Conservation (phyloP, 1,140 invertebrate species). For the Caenorhabditis briggsae region DNA sequence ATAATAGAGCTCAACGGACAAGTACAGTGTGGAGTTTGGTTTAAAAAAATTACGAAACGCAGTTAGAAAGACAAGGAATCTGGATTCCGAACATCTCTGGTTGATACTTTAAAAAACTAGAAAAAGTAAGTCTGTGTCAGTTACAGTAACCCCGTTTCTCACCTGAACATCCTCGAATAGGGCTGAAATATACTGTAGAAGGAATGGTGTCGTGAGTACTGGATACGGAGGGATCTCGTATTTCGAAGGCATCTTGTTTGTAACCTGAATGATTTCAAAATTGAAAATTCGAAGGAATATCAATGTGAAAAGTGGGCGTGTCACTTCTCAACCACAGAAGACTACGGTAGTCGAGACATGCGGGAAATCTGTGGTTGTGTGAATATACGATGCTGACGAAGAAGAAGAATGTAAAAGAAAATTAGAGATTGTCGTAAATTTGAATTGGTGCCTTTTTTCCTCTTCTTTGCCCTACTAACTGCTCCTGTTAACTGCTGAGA, state of each 20-base stretch:
- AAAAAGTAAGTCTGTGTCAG: neutral
- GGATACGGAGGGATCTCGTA: slow-evolving; percentile 12
- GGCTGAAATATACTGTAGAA: neutral
- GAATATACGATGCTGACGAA: neutral
- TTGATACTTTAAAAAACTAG: neutral
- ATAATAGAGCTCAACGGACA: too few relatives aligned
- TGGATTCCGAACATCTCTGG: too few relatives aligned
- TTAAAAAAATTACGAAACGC: too few relatives aligned
- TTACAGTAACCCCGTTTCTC: neutral
- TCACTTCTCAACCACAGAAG: neutral
- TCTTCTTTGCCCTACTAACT: neutral
- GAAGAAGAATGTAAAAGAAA: neutral
- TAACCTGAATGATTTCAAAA: neutral
- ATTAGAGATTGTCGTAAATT: slow-evolving; percentile 24
- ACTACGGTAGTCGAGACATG: slow-evolving; percentile 45
- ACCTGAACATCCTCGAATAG: slow-evolving; percentile 6
- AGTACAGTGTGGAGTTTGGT: too few relatives aligned
- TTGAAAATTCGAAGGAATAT: too few relatives aligned
- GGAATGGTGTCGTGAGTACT: neutral
- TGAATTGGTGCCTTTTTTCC: slow-evolving; percentile 18
- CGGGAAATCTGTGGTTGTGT: neutral
- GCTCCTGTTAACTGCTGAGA: neutral
- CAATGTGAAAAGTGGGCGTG: slow-evolving; percentile 1
- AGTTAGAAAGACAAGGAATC: too few relatives aligned
- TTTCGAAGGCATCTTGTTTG: neutral